These are phyloP conservation scores for Cyclophora punctaria DNA, from an alignment of 2,888 invertebrate genomes.

Conservation along the genomic window DNA sequence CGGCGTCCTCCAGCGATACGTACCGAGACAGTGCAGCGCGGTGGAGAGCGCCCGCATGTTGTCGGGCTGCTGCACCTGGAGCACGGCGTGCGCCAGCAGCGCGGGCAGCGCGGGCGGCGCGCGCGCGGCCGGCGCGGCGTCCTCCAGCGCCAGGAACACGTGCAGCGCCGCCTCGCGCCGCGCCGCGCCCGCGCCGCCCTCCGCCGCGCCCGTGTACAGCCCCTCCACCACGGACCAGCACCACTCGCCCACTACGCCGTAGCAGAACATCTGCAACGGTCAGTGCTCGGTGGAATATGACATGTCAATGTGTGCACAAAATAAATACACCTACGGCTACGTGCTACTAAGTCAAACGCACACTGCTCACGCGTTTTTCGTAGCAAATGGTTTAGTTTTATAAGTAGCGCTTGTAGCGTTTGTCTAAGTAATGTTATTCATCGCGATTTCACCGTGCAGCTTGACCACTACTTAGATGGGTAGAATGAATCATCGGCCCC, in stretches of 20 bases:
- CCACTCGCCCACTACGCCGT: slow-evolving; percentile 84
- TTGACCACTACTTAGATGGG: too few relatives aligned
- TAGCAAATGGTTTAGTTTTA: too few relatives aligned
- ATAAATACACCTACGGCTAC: too few relatives aligned
- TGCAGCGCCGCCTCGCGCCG: slow-evolving; percentile 67
- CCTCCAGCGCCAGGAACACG: slow-evolving; percentile 69
- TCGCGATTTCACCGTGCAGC: too few relatives aligned
- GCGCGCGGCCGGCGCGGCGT: slow-evolving; percentile 56
- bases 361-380: too few relatives aligned
- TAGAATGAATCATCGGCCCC: too few relatives aligned
- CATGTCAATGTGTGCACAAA: too few relatives aligned
- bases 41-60: slow-evolving; percentile 73
- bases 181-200: slow-evolving; percentile 55
- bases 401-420: too few relatives aligned
- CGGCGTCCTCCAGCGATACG: too few relatives aligned
- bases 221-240: slow-evolving; percentile 81
- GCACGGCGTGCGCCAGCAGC: slow-evolving; percentile 42
- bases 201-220: slow-evolving; percentile 77
- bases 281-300: too few relatives aligned
- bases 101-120: slow-evolving; percentile 62
- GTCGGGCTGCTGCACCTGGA: slow-evolving; percentile 76
- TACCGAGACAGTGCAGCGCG: slow-evolving; percentile 84
- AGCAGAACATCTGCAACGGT: slow-evolving; percentile 84
- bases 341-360: too few relatives aligned
- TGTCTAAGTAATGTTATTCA: too few relatives aligned